Base-by-base conservation (phyloP, 1,140 invertebrate species). In the Neodiprion virginianus region DNA sequence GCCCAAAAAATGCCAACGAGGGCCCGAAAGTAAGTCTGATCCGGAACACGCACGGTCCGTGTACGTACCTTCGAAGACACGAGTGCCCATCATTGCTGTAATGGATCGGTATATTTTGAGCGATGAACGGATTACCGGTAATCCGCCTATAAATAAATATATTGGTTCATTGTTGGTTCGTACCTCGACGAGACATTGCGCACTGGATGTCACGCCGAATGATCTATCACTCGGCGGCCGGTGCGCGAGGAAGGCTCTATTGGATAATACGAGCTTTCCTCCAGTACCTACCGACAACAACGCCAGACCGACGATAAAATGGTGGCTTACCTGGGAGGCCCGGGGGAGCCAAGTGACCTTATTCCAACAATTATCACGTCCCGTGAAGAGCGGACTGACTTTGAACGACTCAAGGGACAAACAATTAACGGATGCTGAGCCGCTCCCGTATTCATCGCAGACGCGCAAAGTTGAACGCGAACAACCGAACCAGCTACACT, bases 61-160 rank as follows among this genome's bases (percentile, higher is more conserved):
- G 7, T 12, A 11, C 21, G 23, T 69, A 23, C 10, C 67, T 11
- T 14, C 11, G 23, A 40, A 69, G 21, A 69, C 8, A 69, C 40
- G 67, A 69, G 67, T 69, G 67, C 21, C 67, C 67, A 69, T 69
- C 67, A 69, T 69, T 69, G 40, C 23, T 14, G 21, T 69, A 69
- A 69, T 69, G 67, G 67, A 69, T 69, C 67, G 67, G 67, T 69
- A 69, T 69, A 69, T 69, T 69, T 69, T 69, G 67, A 69, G 11
- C 67, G 67, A 69, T 69, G 21, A 23, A 69, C 40, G 67, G 67
- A 69, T 69, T 69, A 69, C 40, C 21, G 67, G 67, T 69, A 69
- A 69, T 69, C 67, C 67, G 12, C 23, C 11, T 69, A 69, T 69
- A 69, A 69, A 69, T 69, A 69, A 69, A 69, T 69, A 23, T 69